Evolutionary conservation across 1,140 invertebrate species (phyloP).

Genomic region (Fopius arisanus): DNA sequence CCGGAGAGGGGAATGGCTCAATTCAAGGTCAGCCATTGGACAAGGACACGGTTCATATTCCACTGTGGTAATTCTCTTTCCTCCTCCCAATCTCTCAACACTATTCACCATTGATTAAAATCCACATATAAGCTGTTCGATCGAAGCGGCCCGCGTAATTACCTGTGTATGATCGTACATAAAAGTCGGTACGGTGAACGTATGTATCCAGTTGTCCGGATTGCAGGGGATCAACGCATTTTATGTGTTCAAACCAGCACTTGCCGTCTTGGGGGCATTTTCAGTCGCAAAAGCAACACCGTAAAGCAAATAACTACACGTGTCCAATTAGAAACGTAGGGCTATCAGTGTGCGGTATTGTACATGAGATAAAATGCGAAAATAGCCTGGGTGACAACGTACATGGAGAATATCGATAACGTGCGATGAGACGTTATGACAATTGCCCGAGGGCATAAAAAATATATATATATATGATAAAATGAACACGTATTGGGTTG

Average conservation of each 20-base stretch:
- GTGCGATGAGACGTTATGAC: not conserved
- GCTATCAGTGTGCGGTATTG: conserved; percentile 28
- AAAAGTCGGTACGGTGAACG: not conserved
- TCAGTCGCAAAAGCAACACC: conserved; percentile 10
- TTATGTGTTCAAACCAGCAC: not conserved
- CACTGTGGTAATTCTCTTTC: conserved; percentile 18
- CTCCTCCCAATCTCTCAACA: not conserved
- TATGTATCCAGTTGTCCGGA: not conserved
- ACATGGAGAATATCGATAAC: not conserved
- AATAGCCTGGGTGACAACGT: not conserved
- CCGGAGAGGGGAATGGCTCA: not conserved
- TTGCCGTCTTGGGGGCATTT: conserved; percentile 1
- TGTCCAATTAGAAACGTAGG: conserved; percentile 57
- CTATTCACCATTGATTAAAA: conserved; percentile 30
- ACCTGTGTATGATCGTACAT: conserved; percentile 28
- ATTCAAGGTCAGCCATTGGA: conserved; percentile 1
- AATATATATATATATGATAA: not conserved
- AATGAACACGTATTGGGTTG: not conserved
- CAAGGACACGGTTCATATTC: conserved; percentile 12
- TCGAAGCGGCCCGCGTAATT: conserved; percentile 26
- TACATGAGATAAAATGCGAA: conserved; percentile 3
- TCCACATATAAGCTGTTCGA: conserved; percentile 6
- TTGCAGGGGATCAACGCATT: not conserved
- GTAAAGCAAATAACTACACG: conserved; percentile 55
- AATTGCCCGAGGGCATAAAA: not conserved